A percentile compares a stretch with the other conserved stretches of the same genome.
Conservation (phyloP, 2,797 vertebrate species). For the Chelonia mydas region DNA sequence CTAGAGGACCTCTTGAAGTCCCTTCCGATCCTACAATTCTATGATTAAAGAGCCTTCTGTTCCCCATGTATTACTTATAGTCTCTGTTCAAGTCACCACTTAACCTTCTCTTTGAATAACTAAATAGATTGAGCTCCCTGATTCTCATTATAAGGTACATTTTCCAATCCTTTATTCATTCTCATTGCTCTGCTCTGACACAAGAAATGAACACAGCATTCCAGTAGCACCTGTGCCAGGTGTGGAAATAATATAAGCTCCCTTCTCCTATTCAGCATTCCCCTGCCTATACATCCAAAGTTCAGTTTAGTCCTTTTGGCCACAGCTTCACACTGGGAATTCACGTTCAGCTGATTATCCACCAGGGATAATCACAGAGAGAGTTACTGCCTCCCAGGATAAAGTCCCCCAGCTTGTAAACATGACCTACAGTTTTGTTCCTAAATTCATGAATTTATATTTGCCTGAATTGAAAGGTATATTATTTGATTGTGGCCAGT, state of each 20-base stretch:
- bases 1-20: too few species aligned
- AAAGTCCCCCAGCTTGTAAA: neutral
- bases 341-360: neutral
- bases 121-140: neutral
- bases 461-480: neutral
- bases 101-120: neutral
- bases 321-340: neutral
- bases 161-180: neutral
- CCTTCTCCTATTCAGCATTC: neutral
- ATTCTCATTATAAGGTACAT: neutral
- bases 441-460: neutral
- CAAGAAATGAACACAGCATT: neutral
- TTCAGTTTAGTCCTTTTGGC: accelerated
- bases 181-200: neutral
- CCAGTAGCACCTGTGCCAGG: neutral
- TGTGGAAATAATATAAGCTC: neutral
- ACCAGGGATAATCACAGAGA: neutral
- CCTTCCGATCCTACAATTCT: too few species aligned
- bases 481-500: neutral
- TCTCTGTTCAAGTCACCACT: neutral
- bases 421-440: neutral
- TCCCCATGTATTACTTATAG: neutral
- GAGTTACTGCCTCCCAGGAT: neutral
- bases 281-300: neutral
- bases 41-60: neutral